Base-by-base conservation (phyloP, 2,888 invertebrate species). In the Hermaeophaga mercurialis region DNA sequence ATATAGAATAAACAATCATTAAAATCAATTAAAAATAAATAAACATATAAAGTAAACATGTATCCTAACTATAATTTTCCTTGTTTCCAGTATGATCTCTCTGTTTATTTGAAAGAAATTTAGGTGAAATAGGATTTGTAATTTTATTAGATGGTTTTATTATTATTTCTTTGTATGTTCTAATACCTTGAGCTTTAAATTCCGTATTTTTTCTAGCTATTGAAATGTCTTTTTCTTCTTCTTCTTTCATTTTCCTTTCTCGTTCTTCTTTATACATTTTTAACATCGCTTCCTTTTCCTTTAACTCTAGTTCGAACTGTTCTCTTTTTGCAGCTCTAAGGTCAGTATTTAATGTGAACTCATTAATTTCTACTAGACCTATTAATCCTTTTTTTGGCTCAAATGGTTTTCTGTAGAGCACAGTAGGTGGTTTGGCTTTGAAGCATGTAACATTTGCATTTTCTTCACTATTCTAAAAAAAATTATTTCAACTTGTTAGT, bases 91-190 rank as follows among this genome's bases (percentile, higher is more conserved):
- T 36, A n/a, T 7, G 14, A 3, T 28, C 11, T 11, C 17, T 31
- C 4, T n/a, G 3, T 43, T 55, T 66, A 6, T 63, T 58, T 0
- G 62, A 61, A 19, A 48, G 48, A 50, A 83, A 82, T 56, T 79
- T 80, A 0, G 88, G 88, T 57, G 87, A 87, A 49, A 84, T 80
- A 0, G 90, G 86, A 12, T 81, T 78, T 1, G 89, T 90, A 1
- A 88, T 68, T 3, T 80, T 80, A 38, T 78, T 79, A 1, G 84
- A 82, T 50, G 80, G 83, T 47, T 81, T 76, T 9, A 84, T 78
- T 15, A 80, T 67, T 63, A 85, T 74, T 8, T 80, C 79, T 56
- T 80, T 79, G 54, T 77, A 79, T 7, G 75, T 74, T 11, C 83
- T 82, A 45, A 85, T 80, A 1, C 88, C 87, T 63, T 83, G 82